A percentile compares a stretch with the other conserved stretches of the same genome.
phyloP scores from a whole-genome alignment of 2,888 invertebrate species.

The Amiota minor region DNA sequence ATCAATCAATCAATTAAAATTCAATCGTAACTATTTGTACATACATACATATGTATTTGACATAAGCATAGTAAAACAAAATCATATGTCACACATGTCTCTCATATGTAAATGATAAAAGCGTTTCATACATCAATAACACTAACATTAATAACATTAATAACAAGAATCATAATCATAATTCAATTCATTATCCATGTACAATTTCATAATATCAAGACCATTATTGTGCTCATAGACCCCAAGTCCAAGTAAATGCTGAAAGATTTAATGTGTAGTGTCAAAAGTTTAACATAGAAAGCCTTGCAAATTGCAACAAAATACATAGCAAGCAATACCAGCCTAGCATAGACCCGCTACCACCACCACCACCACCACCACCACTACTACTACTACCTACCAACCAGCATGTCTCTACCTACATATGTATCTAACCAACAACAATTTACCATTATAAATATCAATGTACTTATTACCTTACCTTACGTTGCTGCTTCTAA shows the following conservation, averaged over 20 bases:
- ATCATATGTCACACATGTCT: neutral
- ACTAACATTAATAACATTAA: slow-evolving; percentile 35
- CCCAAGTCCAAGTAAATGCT: slow-evolving; percentile 20
- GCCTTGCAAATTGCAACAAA: no score
- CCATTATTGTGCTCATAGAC: slow-evolving; percentile 17
- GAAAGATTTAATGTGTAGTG: no score
- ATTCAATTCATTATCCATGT: slow-evolving; percentile 26
- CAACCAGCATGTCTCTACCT: no score
- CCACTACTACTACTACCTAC: no score
- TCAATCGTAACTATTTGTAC: slow-evolving; percentile 38
- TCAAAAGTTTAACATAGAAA: no score
- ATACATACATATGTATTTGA: slow-evolving; percentile 27
- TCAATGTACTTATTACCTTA: no score
- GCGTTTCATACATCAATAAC: slow-evolving; percentile 26
- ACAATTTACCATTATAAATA: no score
- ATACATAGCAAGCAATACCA: no score
- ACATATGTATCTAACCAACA: no score
- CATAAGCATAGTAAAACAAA: neutral
- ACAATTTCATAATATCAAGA: slow-evolving; percentile 18
- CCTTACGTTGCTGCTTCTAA: no score
- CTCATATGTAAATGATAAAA: neutral
- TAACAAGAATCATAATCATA: slow-evolving; percentile 41
- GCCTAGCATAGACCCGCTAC: no score
- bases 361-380: no score
- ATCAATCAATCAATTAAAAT: neutral